Conservation (phyloP, 1,140 invertebrate genomes). For the Ridgeia piscesae region DNA sequence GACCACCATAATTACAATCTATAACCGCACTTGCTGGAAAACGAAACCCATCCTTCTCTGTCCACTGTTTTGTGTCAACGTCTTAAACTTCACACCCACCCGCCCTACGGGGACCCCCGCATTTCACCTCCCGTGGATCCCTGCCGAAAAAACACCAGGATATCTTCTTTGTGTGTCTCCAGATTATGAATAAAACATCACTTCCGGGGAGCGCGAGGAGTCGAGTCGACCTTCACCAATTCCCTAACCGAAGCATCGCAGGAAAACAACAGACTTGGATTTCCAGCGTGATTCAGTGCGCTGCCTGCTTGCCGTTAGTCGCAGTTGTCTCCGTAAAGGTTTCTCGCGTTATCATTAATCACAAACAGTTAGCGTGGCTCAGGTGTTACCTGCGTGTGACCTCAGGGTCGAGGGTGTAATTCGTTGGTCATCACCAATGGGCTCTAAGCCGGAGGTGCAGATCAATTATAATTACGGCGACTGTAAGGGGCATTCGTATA, state of each 20-base stretch:
- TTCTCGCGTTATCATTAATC: background rate
- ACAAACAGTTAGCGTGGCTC: background rate
- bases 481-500: background rate
- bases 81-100: background rate
- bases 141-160: background rate
- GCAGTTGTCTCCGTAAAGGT: too few relatives aligned
- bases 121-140: background rate
- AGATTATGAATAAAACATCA: background rate
- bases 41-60: background rate
- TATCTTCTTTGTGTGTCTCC: background rate
- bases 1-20: background rate
- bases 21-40: background rate
- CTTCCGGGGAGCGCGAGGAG: background rate
- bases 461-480: background rate
- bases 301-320: background rate
- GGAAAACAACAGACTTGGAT: background rate
- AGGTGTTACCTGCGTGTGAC: background rate
- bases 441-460: background rate
- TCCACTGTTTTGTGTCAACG: background rate
- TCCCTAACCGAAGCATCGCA: background rate
- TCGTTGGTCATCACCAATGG: background rate
- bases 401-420: background rate
- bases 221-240: background rate
- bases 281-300: background rate
- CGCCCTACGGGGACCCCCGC: background rate